phyloP scores from a whole-genome alignment of 2,113 vertebrate species.

The Cepphus grylle region DNA sequence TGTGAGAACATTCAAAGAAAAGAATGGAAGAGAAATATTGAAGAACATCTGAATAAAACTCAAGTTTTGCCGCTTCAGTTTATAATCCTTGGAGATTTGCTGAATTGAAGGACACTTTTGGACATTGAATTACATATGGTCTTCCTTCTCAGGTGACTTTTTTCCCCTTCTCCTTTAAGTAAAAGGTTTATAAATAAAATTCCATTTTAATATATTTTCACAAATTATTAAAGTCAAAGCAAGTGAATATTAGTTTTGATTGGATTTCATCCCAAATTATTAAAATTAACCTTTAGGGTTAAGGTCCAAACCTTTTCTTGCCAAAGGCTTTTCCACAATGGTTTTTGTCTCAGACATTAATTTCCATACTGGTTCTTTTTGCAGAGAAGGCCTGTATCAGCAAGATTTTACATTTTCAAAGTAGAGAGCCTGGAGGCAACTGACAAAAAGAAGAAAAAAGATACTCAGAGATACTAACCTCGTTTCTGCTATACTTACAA shows the following conservation, averaged over 20 bases:
- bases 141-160: neutral
- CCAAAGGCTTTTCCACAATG: neutral
- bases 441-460: neutral
- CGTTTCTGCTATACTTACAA: neutral
- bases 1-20: neutral
- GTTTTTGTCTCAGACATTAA: neutral
- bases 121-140: neutral
- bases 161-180: neutral
- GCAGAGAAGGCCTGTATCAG: neutral
- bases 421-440: neutral
- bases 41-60: neutral
- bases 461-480: neutral
- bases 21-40: neutral
- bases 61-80: neutral
- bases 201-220: neutral
- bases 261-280: neutral
- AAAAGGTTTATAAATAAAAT: neutral
- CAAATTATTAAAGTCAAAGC: neutral
- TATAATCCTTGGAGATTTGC: neutral
- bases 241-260: neutral
- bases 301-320: neutral
- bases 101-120: neutral
- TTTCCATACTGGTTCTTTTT: neutral
- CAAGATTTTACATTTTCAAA: neutral
- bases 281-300: neutral